Conservation (phyloP, 2,797 vertebrate genomes). For the Propithecus deckenii region DNA sequence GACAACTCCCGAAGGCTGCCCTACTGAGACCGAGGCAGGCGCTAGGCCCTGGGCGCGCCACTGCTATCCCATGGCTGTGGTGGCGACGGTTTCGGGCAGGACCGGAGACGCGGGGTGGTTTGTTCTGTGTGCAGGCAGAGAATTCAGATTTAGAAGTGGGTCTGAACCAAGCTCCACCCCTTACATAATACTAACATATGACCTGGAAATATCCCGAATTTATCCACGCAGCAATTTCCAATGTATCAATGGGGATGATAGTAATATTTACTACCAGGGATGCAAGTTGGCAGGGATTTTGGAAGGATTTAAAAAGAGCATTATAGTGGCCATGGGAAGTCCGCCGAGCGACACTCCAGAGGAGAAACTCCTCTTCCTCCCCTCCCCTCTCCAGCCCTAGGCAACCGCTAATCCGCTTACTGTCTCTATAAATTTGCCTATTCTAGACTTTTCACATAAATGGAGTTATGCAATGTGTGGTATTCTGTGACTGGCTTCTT, state of each 20-base stretch:
- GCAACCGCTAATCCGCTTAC: background rate
- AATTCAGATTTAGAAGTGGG: background rate
- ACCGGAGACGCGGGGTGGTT: background rate
- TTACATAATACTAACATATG: background rate
- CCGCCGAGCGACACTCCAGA: background rate
- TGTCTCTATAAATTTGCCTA: background rate
- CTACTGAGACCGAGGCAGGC: background rate
- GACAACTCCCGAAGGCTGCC: background rate
- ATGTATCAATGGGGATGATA: background rate
- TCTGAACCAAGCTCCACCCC: background rate
- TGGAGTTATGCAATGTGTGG: background rate
- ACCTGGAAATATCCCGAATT: background rate
- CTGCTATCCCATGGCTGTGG: background rate
- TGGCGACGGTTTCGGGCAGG: background rate
- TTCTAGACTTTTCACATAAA: background rate
- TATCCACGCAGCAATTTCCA: background rate
- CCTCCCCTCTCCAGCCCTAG: background rate
- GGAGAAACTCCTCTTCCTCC: background rate
- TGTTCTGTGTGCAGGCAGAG: background rate
- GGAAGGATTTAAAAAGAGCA: background rate
- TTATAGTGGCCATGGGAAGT: background rate
- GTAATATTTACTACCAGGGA: too few species aligned
- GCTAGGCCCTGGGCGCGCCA: background rate
- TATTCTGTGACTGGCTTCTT: background rate
- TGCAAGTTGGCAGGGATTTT: background rate